Percentiles rank a stretch among this genome's conserved stretches.
Evolutionary conservation across 2,888 invertebrate species (phyloP).

Genomic region (Drosophila quinaria): DNA sequence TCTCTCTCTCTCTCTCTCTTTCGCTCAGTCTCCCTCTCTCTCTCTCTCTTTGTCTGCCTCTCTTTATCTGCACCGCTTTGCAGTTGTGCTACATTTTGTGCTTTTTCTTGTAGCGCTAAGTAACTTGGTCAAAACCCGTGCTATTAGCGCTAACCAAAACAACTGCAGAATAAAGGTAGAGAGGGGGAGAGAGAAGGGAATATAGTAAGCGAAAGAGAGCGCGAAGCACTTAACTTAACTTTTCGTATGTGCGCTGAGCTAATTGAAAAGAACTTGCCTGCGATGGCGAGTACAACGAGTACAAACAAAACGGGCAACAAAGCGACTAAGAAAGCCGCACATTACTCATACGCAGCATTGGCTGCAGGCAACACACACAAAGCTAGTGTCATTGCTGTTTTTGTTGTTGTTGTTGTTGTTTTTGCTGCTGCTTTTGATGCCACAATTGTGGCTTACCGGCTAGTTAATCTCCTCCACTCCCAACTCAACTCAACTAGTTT

Average conservation of each 20-base stretch:
- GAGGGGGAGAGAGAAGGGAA: neutral
- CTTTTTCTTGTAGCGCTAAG: constrained; percentile 32
- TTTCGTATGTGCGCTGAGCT: constrained; percentile 53
- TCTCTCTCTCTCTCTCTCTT: neutral
- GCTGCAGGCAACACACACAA: constrained; percentile 39
- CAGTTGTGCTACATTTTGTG: constrained; percentile 9
- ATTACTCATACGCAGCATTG: constrained; percentile 74
- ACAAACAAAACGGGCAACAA: constrained; percentile 44
- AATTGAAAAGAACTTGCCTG: constrained; percentile 74
- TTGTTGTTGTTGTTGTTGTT: constrained; percentile 25
- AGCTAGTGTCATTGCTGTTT: constrained; percentile 15
- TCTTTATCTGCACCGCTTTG: neutral
- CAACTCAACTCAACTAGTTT: neutral
- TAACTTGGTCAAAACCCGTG: constrained; percentile 39
- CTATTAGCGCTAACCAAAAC: constrained; percentile 27
- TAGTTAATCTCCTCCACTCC: constrained; percentile 27
- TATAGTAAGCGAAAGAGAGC: constrained; percentile 1
- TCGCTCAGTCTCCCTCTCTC: neutral
- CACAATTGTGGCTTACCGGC: constrained; percentile 48
- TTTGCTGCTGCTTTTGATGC: constrained; percentile 23
- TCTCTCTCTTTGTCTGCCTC: neutral
- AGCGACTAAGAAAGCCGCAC: constrained; percentile 67
- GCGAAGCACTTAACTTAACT: constrained; percentile 57
- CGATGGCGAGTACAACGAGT: constrained; percentile 13
- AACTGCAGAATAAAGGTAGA: constrained; percentile 31